Evolutionary conservation across 2,113 vertebrate genomes (phyloP).

Genomic region (Notechis scutatus): DNA sequence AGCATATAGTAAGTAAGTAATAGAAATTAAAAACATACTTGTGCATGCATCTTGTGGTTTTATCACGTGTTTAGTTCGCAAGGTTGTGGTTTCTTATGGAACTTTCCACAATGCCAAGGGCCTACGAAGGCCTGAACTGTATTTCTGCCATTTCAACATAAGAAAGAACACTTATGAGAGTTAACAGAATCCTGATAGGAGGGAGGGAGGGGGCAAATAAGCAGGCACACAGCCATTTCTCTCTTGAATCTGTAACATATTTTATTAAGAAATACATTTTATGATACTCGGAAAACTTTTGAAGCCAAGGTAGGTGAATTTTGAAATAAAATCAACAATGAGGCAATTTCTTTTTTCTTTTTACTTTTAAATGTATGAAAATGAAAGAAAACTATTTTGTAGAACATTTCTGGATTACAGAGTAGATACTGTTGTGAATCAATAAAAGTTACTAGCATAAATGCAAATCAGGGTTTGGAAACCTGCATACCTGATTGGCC

Average conservation of each 20-base stretch:
- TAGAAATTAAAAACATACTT: not conserved
- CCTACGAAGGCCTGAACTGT: not conserved
- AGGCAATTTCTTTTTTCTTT: not conserved
- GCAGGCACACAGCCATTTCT: not conserved
- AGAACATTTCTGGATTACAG: not conserved
- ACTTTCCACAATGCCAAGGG: not conserved
- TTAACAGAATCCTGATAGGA: not conserved
- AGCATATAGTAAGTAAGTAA: not conserved
- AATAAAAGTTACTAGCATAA: too few relatives aligned
- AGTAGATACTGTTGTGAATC: not conserved
- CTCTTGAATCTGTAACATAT: not conserved
- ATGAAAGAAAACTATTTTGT: not conserved
- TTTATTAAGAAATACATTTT: not conserved
- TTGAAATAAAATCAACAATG: conserved; percentile 5
- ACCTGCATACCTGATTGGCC: too few relatives aligned
- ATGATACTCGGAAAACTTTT: conserved; percentile 13
- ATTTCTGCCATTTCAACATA: not conserved
- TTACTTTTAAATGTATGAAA: not conserved
- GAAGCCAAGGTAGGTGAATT: not conserved
- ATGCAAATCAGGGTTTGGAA: too few relatives aligned
- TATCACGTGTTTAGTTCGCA: not conserved
- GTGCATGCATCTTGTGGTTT: not conserved
- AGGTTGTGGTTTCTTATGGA: not conserved
- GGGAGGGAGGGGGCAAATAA: not conserved
- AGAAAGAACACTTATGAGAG: not conserved